Evolutionary conservation across 2,113 vertebrate genomes (phyloP).

Genomic region (Psophia crepitans): DNA sequence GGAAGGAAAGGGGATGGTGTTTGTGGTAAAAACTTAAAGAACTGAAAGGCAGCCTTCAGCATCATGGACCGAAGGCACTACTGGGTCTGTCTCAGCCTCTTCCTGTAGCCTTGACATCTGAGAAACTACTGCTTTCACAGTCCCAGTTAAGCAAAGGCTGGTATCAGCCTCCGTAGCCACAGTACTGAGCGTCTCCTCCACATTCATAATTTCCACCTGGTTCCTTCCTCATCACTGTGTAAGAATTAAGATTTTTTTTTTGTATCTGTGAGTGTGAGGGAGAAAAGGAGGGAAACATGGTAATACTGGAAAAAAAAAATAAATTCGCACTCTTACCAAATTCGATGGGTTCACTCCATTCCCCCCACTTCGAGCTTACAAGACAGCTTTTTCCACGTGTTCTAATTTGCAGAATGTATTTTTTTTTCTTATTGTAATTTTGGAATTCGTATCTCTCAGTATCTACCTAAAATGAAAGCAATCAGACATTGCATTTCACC

Average conservation of each 20-base stretch:
- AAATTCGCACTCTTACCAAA: slow-evolving; percentile 43
- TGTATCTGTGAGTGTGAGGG: neutral
- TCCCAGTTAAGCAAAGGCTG: neutral
- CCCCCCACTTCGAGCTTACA: neutral
- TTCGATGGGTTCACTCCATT: slow-evolving; percentile 48
- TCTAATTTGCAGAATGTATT: slow-evolving; percentile 36
- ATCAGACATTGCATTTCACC: neutral
- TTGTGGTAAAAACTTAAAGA: neutral
- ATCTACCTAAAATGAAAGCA: slow-evolving; percentile 11
- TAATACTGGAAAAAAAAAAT: neutral
- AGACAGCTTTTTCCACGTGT: neutral
- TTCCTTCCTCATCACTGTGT: neutral
- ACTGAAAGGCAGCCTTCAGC: neutral
- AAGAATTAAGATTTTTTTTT: neutral
- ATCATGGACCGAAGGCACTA: accelerated
- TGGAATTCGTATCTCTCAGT: neutral
- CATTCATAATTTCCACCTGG: accelerated
- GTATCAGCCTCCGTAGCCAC: neutral
- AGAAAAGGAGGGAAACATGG: neutral
- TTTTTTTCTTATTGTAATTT: neutral
- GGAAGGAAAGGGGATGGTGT: neutral
- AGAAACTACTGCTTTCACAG: neutral
- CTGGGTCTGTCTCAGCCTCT: neutral
- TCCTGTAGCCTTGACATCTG: neutral
- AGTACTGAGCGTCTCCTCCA: neutral